A percentile compares a stretch with the other conserved stretches of the same genome.
Evolutionary conservation across 2,797 vertebrate genomes (phyloP).

Genomic region (Acanthurus tractus): DNA sequence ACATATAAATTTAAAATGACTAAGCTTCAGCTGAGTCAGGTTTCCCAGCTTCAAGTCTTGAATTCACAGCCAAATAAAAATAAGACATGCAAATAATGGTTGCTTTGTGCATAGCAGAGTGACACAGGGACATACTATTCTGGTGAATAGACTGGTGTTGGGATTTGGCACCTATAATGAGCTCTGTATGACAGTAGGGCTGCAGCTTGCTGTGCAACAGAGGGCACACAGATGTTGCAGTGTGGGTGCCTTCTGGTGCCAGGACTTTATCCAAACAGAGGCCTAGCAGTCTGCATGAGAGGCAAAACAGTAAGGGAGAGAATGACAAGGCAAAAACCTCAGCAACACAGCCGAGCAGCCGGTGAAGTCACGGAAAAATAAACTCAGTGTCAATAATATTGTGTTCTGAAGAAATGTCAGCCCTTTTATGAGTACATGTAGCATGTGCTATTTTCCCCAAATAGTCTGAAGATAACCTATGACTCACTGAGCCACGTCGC

Average conservation of each 20-base stretch:
- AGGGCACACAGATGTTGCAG: constrained; percentile 61
- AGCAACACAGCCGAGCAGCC: background rate
- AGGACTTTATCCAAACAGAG: constrained; percentile 50
- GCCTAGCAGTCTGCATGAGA: constrained; percentile 22
- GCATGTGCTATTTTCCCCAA: constrained; percentile 53
- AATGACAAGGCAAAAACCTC: constrained; percentile 50
- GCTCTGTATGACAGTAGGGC: constrained; percentile 30
- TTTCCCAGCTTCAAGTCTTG: constrained; percentile 3
- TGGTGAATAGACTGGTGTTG: constrained; percentile 10
- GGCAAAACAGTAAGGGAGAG: constrained; percentile 35
- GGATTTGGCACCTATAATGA: constrained; percentile 53
- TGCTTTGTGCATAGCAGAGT: constrained; percentile 20
- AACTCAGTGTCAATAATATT: background rate
- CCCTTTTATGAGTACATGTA: constrained; percentile 29
- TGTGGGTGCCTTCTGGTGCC: constrained; percentile 50
- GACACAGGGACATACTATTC: constrained; percentile 16
- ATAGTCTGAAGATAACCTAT: constrained; percentile 55
- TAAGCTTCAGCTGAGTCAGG: background rate
- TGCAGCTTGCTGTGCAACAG: constrained; percentile 40
- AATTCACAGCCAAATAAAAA: constrained; percentile 11
- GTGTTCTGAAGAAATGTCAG: constrained; percentile 22
- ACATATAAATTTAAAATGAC: background rate
- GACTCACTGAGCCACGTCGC: constrained; percentile 65
- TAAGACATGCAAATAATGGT: background rate
- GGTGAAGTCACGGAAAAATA: constrained; percentile 9